A percentile compares a stretch with the other conserved stretches of the same genome.
phyloP scores from a whole-genome alignment of 2,888 invertebrate species.

The Diadegma fenestrale region DNA sequence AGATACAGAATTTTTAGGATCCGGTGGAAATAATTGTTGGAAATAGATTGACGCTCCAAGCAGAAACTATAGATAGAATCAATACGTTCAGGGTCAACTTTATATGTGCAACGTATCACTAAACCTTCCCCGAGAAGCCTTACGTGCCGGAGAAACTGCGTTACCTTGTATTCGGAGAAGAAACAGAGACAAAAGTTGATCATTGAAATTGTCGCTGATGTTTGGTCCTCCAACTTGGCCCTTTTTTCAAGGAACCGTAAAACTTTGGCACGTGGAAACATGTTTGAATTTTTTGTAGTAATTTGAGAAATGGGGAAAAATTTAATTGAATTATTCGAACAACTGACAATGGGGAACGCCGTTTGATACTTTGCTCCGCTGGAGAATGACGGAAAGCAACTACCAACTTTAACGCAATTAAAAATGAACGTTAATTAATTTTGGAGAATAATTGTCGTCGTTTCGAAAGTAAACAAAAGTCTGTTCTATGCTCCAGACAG shows the following conservation, averaged over 20 bases:
- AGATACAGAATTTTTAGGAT: not conserved
- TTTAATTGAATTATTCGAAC: too few species aligned
- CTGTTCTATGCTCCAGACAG: not conserved
- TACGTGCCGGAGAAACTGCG: conserved; percentile 63
- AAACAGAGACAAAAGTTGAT: not conserved
- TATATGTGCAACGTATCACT: conserved; percentile 72
- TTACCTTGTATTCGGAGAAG: conserved; percentile 28
- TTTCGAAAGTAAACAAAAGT: not conserved
- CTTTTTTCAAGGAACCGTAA: not conserved
- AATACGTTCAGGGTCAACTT: conserved; percentile 77
- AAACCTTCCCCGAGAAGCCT: conserved; percentile 76
- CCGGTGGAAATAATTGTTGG: not conserved
- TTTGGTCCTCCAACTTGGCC: not conserved
- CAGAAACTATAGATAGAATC: conserved; percentile 71
- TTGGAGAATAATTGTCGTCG: not conserved
- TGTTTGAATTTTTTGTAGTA: not conserved
- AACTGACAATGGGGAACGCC: not conserved
- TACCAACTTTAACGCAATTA: not conserved
- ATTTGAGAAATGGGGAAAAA: not conserved
- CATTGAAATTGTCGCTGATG: not conserved
- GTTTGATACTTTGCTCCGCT: not conserved
- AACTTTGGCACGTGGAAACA: not conserved
- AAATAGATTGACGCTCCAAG: conserved; percentile 6
- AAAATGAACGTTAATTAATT: not conserved
- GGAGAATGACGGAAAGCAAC: not conserved